Evolutionary conservation across 2,888 invertebrate genomes (phyloP).

Genomic region (Heteromurus nitidus): DNA sequence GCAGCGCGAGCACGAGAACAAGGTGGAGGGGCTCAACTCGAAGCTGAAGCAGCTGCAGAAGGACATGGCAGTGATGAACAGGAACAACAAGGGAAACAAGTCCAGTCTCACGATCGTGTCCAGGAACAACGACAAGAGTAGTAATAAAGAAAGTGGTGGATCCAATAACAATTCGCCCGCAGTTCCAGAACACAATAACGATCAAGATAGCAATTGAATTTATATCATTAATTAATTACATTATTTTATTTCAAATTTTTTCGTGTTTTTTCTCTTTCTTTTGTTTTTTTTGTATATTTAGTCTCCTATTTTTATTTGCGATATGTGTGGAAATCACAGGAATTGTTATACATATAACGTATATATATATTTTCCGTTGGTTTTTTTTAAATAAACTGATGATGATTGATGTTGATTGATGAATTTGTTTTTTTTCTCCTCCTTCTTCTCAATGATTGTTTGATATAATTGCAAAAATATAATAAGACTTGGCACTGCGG

Average conservation of each 20-base stretch:
- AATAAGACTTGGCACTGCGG: conserved; percentile 10
- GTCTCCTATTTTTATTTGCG: too few relatives aligned
- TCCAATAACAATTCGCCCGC: conserved; percentile 14
- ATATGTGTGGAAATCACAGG: too few relatives aligned
- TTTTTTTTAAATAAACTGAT: too few relatives aligned
- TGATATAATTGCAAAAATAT: too few relatives aligned
- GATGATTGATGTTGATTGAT: conserved; percentile 1
- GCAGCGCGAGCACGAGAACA: conserved; percentile 85
- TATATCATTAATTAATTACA: not conserved
- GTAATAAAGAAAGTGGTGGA: not conserved
- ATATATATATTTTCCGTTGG: too few relatives aligned
- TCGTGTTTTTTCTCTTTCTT: conserved; percentile 15
- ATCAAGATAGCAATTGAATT: conserved; percentile 43
- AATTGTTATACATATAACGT: too few relatives aligned
- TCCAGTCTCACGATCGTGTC: not conserved
- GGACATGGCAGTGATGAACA: conserved; percentile 90
- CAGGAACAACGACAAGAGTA: conserved; percentile 7
- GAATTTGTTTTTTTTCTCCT: too few relatives aligned
- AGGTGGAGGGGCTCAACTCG: conserved; percentile 85
- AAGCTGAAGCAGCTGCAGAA: conserved; percentile 88
- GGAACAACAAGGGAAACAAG: conserved; percentile 78
- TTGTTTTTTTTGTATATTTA: conserved; percentile 8
- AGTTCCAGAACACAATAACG: not conserved
- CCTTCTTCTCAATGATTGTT: too few relatives aligned
- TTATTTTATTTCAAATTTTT: not conserved